phyloP scores from a whole-genome alignment of 1,140 invertebrate species.

The Papilio polytes region DNA sequence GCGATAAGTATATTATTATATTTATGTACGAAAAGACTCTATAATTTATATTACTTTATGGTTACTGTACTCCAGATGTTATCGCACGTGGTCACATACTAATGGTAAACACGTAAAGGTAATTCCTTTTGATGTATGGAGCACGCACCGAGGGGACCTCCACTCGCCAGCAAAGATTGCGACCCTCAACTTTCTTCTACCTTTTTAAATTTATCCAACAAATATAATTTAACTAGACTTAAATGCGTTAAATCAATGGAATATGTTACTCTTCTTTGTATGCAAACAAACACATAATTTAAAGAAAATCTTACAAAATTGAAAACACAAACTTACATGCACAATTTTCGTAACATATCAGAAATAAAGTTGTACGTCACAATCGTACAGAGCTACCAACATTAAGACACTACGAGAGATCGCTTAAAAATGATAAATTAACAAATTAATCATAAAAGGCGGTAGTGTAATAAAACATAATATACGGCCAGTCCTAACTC shows the following conservation, averaged over 20 bases:
- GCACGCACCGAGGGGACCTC: constrained; percentile 43
- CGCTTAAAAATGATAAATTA: constrained; percentile 25
- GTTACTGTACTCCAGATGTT: constrained; percentile 46
- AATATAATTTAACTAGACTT: constrained; percentile 10
- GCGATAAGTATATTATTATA: no score
- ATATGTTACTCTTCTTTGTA: not conserved
- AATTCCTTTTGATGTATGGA: constrained; percentile 53
- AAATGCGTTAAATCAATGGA: not conserved
- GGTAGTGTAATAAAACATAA: constrained; percentile 31
- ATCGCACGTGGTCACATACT: constrained; percentile 53
- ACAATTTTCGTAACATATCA: not conserved
- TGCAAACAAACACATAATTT: no score
- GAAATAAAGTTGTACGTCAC: not conserved
- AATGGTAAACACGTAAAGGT: constrained; percentile 54
- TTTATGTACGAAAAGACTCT: not conserved
- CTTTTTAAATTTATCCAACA: constrained; percentile 1
- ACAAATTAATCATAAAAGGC: constrained; percentile 16
- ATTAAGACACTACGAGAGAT: not conserved
- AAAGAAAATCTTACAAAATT: no score
- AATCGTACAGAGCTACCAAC: not conserved
- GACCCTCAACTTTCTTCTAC: constrained; percentile 12
- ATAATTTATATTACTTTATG: not conserved
- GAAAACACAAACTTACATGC: no score
- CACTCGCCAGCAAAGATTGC: constrained; percentile 9
- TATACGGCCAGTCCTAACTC: constrained; percentile 26